Base-by-base conservation (phyloP, 2,797 vertebrate genomes). In the Tenualosa ilisha region DNA sequence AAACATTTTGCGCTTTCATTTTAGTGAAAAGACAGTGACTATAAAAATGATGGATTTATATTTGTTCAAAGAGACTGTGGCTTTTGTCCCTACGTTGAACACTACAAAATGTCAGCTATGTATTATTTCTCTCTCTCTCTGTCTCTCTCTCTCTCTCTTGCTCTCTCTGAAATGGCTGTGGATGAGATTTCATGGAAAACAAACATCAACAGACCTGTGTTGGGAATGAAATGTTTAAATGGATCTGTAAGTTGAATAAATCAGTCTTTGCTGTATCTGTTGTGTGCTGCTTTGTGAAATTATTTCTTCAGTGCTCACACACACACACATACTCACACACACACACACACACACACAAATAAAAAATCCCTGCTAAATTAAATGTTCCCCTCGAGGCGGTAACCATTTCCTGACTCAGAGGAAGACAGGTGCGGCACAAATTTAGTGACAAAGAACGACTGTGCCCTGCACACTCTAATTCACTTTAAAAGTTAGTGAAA, bases 61-160 rank as follows among this genome's bases (percentile, higher is more conserved):
- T 79, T 43, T 79, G 72, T 72, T 72, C 72, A 79, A 79, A 79
- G 72, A 79, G 40, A 79, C 37, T 22, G 68, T 75, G 68, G 31
- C 37, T 75, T 75, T 75, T 43, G 68, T 79, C 72, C 72, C 40
- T 79, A 17, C 68, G 15, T 37, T 72, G 37, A 72, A 72, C 13
- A 40, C 68, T 37, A 46, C 37, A 79, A 79, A 79, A 79, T 79
- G 72, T 79, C 40, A 72, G 65, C 65, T 72, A 89, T 88, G 89
- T 88, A 89, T 72, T 81, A 84, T 79, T 61, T 49, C 43, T 81
- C 84, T 82, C 65, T 83, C 65, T 88, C 43, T 81, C 84, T 82
- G 56, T 83, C 65, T 88, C 13, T 53, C 54, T 56, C 54, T 56
- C 63, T 68, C 56, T 86, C 68, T 82, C 37, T 51, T 43, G 72